Evolutionary conservation across 2,797 vertebrate species (phyloP), one percentile per base, ranked within the genome.

Genomic region (Microhierax caerulescens): DNA sequence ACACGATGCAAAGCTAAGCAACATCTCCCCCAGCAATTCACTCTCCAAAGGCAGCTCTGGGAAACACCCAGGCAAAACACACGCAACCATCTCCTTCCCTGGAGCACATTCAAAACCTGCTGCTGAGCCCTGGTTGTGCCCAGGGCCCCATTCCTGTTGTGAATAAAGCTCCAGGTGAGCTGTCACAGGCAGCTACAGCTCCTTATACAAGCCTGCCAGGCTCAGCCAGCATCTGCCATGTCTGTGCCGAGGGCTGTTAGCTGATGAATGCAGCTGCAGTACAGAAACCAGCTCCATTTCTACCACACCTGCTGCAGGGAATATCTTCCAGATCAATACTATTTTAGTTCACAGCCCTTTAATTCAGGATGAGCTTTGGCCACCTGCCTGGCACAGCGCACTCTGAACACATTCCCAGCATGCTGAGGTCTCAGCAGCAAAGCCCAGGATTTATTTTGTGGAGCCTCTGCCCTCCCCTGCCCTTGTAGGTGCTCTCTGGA

Each of bases 141-240:
- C 4, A 0, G 16, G 12, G 15, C 39, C n/a, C 50, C 4, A 2
- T 37, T n/a, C 43, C 64, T 47, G 1, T 9, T 9, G 24, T 36
- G 27, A 14, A 7, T 23, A 45, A 24, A 14, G 39, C 67, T 51
- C 16, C 57, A 13, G 27, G 24, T 3, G 27, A 43, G 67, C 36
- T 5, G 1, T 43, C 41, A 36, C 45, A 19, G 36, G 54, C 45
- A 51, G 36, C 30, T 22, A 10, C 3, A 2, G 45, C 24, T 68
- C 24, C 79, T 41, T 8, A 15, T 43, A 43, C 41, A 43, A 43
- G 41, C 41, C 41, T 43, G 41, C 16, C 41, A 43, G 41, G 41
- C 41, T 43, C 41, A 43, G 41, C 41, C 41, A 43, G 41, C 17
- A 18, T 18, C 16, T 17, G 41, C 41, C 7, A 3, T 10, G 36